Percentiles rank a stretch among this genome's conserved stretches.
Evolutionary conservation across 2,113 vertebrate species (phyloP).

Genomic region (Bos taurus): DNA sequence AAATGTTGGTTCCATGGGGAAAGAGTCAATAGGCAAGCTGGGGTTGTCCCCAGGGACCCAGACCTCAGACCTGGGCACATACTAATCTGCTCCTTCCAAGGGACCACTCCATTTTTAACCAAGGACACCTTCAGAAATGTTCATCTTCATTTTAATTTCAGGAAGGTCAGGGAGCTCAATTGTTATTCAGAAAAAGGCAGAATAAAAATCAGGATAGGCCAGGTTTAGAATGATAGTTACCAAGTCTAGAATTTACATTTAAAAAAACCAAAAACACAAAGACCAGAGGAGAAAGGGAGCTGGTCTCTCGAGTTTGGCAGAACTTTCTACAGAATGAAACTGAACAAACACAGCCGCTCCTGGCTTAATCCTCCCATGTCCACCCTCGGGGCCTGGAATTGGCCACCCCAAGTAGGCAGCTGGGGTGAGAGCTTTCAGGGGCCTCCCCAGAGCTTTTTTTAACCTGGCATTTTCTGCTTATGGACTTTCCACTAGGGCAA

Average conservation of each 20-base stretch:
- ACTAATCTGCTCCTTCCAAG: not conserved
- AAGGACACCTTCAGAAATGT: not conserved
- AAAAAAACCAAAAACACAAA: not conserved
- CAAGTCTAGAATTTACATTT: not conserved
- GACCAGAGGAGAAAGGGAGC: not conserved
- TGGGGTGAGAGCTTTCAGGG: conserved; percentile 11
- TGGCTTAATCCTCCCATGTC: not conserved
- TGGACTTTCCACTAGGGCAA: conserved; percentile 79
- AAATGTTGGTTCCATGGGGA: not conserved
- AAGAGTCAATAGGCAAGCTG: not conserved
- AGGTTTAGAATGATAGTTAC: not conserved
- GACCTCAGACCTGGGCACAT: not conserved
- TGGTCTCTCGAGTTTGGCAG: not conserved
- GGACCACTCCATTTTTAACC: not conserved
- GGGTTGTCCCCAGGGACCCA: not conserved
- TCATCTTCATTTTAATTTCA: not conserved
- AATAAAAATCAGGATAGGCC: not conserved
- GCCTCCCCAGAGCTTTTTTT: conserved; percentile 78
- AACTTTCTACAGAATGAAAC: not conserved
- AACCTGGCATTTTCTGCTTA: conserved; percentile 74
- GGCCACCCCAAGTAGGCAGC: not conserved
- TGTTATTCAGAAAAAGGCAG: not conserved
- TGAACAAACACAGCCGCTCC: not conserved
- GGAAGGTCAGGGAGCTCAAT: not conserved
- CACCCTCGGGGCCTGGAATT: not conserved